Conservation (phyloP, 2,797 vertebrate genomes). For the Steatocranus sp. region DNA sequence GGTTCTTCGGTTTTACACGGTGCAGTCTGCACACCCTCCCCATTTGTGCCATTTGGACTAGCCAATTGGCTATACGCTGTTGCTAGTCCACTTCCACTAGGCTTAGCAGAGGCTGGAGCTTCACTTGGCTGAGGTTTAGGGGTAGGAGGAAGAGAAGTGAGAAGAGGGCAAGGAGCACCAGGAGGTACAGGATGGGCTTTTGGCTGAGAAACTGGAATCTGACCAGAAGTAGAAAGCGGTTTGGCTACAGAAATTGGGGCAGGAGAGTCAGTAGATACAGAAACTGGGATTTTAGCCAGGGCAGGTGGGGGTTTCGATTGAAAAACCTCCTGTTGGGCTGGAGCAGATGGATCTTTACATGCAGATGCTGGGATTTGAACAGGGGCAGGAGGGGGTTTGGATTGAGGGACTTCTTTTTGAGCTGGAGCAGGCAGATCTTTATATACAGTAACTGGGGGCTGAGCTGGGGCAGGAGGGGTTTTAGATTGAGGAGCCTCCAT, state of each 20-base stretch:
- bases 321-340: neutral
- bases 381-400: neutral
- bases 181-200: neutral
- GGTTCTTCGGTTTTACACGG: conserved; percentile 67
- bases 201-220: neutral
- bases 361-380: neutral
- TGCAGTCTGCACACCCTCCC: conserved; percentile 74
- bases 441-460: neutral
- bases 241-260: neutral
- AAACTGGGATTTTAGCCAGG: neutral
- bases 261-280: neutral
- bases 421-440: neutral
- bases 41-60: conserved; percentile 71
- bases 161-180: neutral
- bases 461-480: neutral
- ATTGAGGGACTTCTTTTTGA: neutral
- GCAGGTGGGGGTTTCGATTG: neutral
- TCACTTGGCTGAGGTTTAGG: conserved; percentile 18
- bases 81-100: conserved; percentile 65
- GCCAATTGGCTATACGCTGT: conserved; percentile 79
- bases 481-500: neutral
- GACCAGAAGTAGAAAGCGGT: neutral
- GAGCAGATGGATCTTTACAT: neutral
- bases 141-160: conserved; percentile 1
- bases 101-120: conserved; percentile 57